Conservation (phyloP, 2,797 vertebrate species). For the Pangasius krempfi region DNA sequence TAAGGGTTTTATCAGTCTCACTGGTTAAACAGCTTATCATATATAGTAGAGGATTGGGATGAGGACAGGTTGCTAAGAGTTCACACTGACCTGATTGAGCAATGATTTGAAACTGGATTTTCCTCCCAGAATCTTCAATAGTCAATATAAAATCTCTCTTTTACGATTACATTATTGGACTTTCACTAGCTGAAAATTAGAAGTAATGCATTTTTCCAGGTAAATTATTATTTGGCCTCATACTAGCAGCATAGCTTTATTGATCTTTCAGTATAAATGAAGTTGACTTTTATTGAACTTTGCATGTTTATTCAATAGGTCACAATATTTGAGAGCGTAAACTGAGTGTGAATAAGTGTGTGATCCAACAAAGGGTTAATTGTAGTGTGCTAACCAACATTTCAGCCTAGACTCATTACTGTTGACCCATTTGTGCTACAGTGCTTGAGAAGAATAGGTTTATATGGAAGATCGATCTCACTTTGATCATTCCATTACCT, state of each 20-base stretch:
- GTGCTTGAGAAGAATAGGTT: background rate
- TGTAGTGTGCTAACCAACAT: background rate
- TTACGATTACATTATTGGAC: background rate
- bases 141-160: background rate
- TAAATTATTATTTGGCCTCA: background rate
- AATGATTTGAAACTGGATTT: background rate
- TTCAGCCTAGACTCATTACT: background rate
- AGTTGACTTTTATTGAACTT: background rate
- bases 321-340: background rate
- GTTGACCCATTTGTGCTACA: background rate
- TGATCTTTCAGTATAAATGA: background rate
- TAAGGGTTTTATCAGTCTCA: slow-evolving; percentile 17
- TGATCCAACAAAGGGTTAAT: background rate
- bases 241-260: background rate
- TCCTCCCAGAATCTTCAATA: background rate
- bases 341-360: background rate
- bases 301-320: background rate
- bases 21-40: slow-evolving; percentile 29
- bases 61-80: slow-evolving; percentile 16
- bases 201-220: background rate
- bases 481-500: background rate
- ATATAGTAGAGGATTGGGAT: background rate
- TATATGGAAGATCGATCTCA: background rate
- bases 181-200: background rate
- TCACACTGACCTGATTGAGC: slow-evolving; percentile 3